These are phyloP conservation scores for Thermophis baileyi DNA, from an alignment of 2,113 vertebrate species.

Conservation along the genomic window DNA sequence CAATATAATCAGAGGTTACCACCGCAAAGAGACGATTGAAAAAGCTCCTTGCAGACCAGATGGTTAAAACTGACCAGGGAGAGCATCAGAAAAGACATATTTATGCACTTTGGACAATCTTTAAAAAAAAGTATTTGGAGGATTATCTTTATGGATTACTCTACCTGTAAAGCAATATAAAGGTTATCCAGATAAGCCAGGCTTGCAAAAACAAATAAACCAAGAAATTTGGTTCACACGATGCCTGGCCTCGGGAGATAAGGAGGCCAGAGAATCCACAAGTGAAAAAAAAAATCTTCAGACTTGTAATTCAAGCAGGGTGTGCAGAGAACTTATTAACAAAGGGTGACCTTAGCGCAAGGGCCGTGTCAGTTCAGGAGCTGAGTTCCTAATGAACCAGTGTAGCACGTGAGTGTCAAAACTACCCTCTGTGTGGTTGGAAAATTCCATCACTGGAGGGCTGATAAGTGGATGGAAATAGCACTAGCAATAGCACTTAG, in stretches of 20 bases:
- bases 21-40: neutral
- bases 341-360: neutral
- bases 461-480: neutral
- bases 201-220: neutral
- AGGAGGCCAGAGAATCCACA: neutral
- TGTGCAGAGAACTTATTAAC: neutral
- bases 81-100: constrained; percentile 17
- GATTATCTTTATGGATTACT: constrained; percentile 45
- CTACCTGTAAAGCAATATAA: constrained; percentile 23
- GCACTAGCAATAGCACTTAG: neutral
- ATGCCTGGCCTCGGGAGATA: constrained; percentile 31
- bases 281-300: neutral
- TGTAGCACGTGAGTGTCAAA: neutral
- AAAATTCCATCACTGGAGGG: neutral
- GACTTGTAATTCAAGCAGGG: neutral
- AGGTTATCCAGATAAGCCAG: constrained; percentile 6
- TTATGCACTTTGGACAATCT: constrained; percentile 43
- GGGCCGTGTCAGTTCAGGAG: neutral
- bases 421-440: neutral
- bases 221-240: neutral
- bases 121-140: neutral
- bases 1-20: constrained; percentile 35
- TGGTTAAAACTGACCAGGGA: constrained; percentile 10
- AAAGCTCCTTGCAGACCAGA: constrained; percentile 36
- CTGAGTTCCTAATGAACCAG: neutral